Percentiles rank a stretch among this genome's conserved stretches.
Conservation (phyloP, 2,888 invertebrate genomes). For the Drosophila parthenogenetica region DNA sequence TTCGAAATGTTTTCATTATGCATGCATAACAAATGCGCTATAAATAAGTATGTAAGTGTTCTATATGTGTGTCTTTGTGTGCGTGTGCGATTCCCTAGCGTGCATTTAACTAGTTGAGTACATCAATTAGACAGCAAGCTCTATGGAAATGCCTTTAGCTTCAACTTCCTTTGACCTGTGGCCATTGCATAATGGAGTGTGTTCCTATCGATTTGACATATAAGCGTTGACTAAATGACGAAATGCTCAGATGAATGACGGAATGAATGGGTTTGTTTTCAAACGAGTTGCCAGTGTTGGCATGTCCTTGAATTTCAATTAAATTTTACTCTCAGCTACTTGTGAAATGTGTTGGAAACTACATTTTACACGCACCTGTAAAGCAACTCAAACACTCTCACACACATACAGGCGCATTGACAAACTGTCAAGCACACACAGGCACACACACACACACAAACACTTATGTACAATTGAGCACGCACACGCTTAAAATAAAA, state of each 20-base stretch:
- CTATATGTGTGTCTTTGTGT: slow-evolving; percentile 19
- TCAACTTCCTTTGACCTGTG: slow-evolving; percentile 39
- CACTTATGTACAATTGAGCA: slow-evolving; percentile 1
- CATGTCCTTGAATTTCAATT: slow-evolving; percentile 74
- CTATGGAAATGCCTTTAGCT: slow-evolving; percentile 21
- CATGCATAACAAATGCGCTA: slow-evolving; percentile 58
- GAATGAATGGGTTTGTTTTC: slow-evolving; percentile 7
- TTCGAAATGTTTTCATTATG: slow-evolving; percentile 60
- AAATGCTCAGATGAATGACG: slow-evolving; percentile 1
- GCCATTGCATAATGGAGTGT: slow-evolving; percentile 61
- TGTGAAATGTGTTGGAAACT: slow-evolving; percentile 39
- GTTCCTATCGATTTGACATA: slow-evolving; percentile 53
- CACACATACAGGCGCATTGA: slow-evolving; percentile 10
- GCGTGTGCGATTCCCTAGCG: slow-evolving; percentile 51
- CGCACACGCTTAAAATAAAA: slow-evolving; percentile 9
- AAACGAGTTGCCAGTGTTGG: slow-evolving; percentile 5
- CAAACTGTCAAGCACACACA: slow-evolving; percentile 6
- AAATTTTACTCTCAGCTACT: slow-evolving; percentile 43
- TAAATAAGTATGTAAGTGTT: neutral
- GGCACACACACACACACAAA: slow-evolving; percentile 10
- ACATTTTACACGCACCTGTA: slow-evolving; percentile 38
- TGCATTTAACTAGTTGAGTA: slow-evolving; percentile 62
- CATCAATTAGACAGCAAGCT: slow-evolving; percentile 51
- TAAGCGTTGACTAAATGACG: slow-evolving; percentile 32
- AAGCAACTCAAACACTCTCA: slow-evolving; percentile 10